Evolutionary conservation across 2,888 invertebrate species (phyloP).

Genomic region (Yponomeuta malinellus): DNA sequence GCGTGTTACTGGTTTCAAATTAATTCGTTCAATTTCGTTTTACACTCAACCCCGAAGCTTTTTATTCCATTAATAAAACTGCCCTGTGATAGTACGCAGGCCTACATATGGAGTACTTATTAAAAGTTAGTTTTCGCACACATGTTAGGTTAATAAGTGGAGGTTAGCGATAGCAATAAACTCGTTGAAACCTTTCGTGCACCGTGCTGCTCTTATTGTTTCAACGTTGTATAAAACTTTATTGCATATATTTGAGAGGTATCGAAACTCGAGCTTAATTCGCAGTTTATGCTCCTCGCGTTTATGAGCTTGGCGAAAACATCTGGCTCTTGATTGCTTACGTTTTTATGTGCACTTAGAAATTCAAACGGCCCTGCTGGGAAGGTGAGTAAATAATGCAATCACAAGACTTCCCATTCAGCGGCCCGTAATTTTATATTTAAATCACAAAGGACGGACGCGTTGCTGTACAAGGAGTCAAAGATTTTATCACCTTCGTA

Average conservation of each 20-base stretch:
- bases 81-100: neutral
- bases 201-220: conserved; percentile 29
- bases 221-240: conserved; percentile 45
- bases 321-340: conserved; percentile 67
- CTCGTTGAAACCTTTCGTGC: neutral
- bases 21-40: conserved; percentile 6
- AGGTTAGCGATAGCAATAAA: neutral
- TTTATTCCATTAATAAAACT: neutral
- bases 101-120: neutral
- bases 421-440: conserved; percentile 42
- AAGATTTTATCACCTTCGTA: conserved; percentile 6
- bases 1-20: conserved; percentile 9
- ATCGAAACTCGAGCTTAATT: conserved; percentile 66
- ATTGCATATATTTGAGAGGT: conserved; percentile 58
- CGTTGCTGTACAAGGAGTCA: neutral
- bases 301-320: conserved; percentile 65
- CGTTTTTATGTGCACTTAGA: conserved; percentile 68
- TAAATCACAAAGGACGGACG: conserved; percentile 25
- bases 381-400: conserved; percentile 44
- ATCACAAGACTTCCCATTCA: conserved; percentile 46
- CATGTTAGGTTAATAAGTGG: neutral
- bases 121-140: neutral
- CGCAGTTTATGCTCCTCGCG: conserved; percentile 61
- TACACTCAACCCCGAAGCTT: neutral
- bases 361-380: conserved; percentile 35